Conservation (phyloP, 2,113 vertebrate genomes). For the Regulus satrapa region DNA sequence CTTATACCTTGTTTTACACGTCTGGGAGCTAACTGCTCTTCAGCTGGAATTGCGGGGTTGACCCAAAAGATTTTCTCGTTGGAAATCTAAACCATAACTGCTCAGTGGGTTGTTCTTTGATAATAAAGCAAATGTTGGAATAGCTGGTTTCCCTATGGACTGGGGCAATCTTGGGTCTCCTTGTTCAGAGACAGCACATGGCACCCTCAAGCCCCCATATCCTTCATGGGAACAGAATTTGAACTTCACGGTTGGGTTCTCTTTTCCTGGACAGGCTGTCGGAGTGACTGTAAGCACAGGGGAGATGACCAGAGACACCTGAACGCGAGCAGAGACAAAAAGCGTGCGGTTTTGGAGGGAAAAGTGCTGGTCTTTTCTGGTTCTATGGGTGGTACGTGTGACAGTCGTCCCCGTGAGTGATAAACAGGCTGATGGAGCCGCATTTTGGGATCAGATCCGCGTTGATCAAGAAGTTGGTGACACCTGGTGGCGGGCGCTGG, state of each 20-base stretch:
- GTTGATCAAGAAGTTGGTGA: conserved; percentile 60
- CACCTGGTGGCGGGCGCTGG: conserved; percentile 64
- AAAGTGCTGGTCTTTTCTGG: neutral
- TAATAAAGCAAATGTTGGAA: neutral
- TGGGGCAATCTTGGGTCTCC: neutral
- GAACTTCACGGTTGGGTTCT: neutral
- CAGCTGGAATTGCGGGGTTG: neutral
- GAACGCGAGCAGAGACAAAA: neutral
- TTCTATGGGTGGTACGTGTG: rapidly evolving
- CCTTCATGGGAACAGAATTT: neutral
- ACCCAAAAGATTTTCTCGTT: neutral
- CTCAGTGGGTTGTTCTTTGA: neutral
- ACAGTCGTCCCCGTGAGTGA: neutral
- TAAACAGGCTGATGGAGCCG: neutral
- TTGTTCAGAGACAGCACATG: neutral
- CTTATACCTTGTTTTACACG: neutral
- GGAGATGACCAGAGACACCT: neutral
- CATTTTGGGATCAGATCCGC: neutral
- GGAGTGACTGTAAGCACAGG: neutral
- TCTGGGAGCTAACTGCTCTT: neutral
- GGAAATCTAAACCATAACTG: neutral
- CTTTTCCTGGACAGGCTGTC: neutral
- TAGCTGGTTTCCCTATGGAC: neutral
- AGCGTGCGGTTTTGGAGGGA: neutral
- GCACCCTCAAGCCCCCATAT: neutral